Evolutionary conservation across 2,888 invertebrate genomes (phyloP), one percentile per base, ranked within the genome.

Genomic region (Xylophagus ater): DNA sequence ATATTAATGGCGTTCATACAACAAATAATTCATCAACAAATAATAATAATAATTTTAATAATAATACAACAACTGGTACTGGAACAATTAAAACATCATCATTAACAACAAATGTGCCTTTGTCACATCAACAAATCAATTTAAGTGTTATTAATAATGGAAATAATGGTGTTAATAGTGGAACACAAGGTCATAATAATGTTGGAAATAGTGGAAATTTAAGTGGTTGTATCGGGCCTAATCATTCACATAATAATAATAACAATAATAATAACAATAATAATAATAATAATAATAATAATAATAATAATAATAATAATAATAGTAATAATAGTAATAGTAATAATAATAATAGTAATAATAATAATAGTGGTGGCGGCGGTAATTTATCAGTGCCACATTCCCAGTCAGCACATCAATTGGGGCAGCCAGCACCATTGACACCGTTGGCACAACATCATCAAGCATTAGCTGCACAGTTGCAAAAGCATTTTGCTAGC

Each of bases 381-480:
- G 33, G 29, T 34, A 39, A 39, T 26, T 30, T 44, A 20, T 51
- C 52, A 39, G 62, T 64, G 31, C 55, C 71, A 59, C 52, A 65
- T 53, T 65, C 64, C 30, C 62, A 59, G 43, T 64, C 64, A 47
- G 65, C 60, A 34, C 64, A 65, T 50, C 65, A 65, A 47, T 47
- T 64, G 50, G 48, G 47, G 2, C 47, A 47, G 37, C 43, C 45
- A 38, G 55, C 59, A 26, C 60, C 61, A 35, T 47, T 60, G 43
- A 61, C 64, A 37, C 62, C 65, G 30, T 65, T 73, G 46, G 64
- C 73, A 44, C 74, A 75, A 55, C 74, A 74, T 52, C 75, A 75
- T 62, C 70, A 73, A 42, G 70, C 72, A 48, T 65, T 72, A 54
- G 74, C 74, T 55, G 65, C 73, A 66, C 74, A 66, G 50, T 68